Conservation (phyloP, 1,140 invertebrate genomes). For the Solenopsis fugax region DNA sequence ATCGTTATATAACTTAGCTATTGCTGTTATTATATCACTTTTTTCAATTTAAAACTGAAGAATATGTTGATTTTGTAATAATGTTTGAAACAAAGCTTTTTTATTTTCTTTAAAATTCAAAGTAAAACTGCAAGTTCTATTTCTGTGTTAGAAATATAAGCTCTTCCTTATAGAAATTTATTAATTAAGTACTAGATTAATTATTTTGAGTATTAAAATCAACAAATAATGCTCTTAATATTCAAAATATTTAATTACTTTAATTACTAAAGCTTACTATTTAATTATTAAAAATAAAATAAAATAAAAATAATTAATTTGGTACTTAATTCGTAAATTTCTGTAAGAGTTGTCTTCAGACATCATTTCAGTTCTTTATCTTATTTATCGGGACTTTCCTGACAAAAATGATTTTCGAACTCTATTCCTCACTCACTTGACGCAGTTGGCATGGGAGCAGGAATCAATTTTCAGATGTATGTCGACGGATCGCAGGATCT, state of each 20-base stretch:
- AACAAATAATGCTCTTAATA: no score
- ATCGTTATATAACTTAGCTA: constrained; percentile 1
- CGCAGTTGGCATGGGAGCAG: constrained; percentile 89
- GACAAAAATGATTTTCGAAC: background rate
- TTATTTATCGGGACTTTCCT: background rate
- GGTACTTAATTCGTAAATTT: no score
- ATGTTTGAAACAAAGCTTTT: background rate
- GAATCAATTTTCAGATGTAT: constrained; percentile 88
- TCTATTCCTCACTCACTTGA: constrained; percentile 87
- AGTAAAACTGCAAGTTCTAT: background rate
- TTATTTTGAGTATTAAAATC: no score
- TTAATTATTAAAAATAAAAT: no score
- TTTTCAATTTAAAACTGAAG: background rate
- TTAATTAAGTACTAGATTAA: no score
- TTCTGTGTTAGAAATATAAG: background rate
- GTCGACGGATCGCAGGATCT: constrained; percentile 87
- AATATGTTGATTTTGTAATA: background rate
- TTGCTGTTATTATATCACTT: background rate
- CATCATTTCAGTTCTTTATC: background rate
- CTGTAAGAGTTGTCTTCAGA: no score
- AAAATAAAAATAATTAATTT: no score
- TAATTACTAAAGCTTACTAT: no score
- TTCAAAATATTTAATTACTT: no score
- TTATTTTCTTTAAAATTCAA: constrained; percentile 6
- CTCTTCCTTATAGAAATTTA: background rate